Percentiles rank a stretch among this genome's conserved stretches.
These are phyloP conservation scores for Chloromyia formosa DNA, from an alignment of 2,888 invertebrate genomes.

Conservation along the genomic window DNA sequence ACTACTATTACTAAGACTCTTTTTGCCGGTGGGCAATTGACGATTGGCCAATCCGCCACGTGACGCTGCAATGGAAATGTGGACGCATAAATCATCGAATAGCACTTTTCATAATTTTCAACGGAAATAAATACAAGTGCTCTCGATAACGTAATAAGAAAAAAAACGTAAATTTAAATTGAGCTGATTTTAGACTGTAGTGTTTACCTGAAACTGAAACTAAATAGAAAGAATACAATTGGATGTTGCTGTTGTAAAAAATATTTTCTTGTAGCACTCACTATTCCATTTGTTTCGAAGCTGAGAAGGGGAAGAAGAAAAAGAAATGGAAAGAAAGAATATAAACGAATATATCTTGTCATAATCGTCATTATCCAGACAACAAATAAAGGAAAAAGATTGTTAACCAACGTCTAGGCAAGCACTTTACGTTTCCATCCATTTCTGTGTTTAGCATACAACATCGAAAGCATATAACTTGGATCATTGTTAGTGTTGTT, in stretches of 20 bases:
- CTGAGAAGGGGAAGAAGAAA: slow-evolving; percentile 36
- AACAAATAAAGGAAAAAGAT: neutral
- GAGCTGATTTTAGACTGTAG: neutral
- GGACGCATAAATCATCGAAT: no score
- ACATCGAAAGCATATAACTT: slow-evolving; percentile 26
- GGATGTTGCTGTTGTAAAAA: slow-evolving; percentile 1
- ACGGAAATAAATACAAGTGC: neutral
- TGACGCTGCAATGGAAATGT: slow-evolving; percentile 67
- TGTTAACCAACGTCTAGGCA: slow-evolving; percentile 24
- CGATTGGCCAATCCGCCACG: slow-evolving; percentile 79
- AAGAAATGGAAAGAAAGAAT: slow-evolving; percentile 22
- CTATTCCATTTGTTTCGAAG: slow-evolving; percentile 33
- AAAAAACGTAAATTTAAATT: neutral
- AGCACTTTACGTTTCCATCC: slow-evolving; percentile 12
- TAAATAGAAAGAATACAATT: slow-evolving; percentile 28
- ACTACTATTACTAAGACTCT: slow-evolving; percentile 70
- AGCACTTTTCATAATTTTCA: no score
- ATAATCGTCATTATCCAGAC: neutral
- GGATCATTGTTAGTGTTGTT: slow-evolving; percentile 11
- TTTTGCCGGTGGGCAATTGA: slow-evolving; percentile 69
- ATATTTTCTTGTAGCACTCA: slow-evolving; percentile 23
- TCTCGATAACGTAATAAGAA: neutral
- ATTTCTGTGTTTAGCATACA: slow-evolving; percentile 17
- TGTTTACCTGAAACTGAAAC: slow-evolving; percentile 38
- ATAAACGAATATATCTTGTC: slow-evolving; percentile 13